Conservation (phyloP, 2,888 invertebrate genomes). For the Leuctra nigra region DNA sequence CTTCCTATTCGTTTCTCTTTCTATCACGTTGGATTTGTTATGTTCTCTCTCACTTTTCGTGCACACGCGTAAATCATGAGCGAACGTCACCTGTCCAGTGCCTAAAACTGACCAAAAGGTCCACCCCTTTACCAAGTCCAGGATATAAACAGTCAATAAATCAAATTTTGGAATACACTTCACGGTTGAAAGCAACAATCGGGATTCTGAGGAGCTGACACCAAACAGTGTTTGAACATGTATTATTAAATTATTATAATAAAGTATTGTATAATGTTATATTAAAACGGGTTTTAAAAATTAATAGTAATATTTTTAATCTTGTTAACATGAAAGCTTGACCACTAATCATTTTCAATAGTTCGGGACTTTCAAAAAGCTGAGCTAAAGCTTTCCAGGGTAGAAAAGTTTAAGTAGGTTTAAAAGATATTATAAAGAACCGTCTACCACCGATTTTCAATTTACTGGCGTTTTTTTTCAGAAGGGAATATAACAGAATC, state of each 20-base stretch:
- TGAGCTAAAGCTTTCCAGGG: no score
- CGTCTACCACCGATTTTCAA: no score
- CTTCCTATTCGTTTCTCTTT: conserved; percentile 11
- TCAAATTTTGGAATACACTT: no score
- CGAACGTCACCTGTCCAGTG: conserved; percentile 3
- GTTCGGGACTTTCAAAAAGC: no score
- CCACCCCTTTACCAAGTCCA: background rate
- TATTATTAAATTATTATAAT: background rate
- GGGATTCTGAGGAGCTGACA: no score
- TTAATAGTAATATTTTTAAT: no score
- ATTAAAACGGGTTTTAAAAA: background rate
- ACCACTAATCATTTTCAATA: no score
- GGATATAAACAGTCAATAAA: conserved; percentile 25
- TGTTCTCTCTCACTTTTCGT: conserved; percentile 1
- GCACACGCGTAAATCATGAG: background rate
- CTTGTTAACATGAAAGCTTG: no score
- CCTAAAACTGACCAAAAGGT: background rate
- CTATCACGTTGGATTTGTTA: background rate
- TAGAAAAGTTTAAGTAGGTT: no score
- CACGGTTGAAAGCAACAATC: no score
- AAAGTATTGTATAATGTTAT: background rate
- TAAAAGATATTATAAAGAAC: no score
- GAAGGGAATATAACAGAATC: background rate
- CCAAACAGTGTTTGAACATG: background rate
- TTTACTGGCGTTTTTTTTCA: no score